Base-by-base conservation (phyloP, 2,797 vertebrate genomes). In the Xerus rutilus region DNA sequence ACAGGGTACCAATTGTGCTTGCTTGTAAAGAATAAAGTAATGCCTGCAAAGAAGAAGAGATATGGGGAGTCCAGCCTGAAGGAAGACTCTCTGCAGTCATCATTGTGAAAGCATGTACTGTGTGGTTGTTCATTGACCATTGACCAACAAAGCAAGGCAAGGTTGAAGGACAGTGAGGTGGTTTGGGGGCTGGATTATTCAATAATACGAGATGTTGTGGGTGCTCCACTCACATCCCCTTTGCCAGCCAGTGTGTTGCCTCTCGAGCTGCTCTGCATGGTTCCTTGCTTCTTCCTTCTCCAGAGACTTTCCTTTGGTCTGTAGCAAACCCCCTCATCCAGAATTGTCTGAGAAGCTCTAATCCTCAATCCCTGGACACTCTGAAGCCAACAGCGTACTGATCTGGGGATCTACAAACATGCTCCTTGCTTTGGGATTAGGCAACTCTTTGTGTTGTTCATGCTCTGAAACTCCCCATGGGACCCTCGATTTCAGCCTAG, bases 1-100 rank as follows among this genome's bases (percentile, higher is more conserved):
- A 82, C 54, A 93, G 45, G 2, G 6, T 70, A 86, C 81, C 5
- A 45, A 15, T 54, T 77, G 39, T 18, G 3, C 23, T 57, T 85
- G 54, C 8, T 86, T 92, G 4, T 85, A 43, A 81, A 87, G 39
- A 84, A 81, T 77, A 72, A 76, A 79, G 15, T 54, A 20, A 57
- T 28, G 4, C 9, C 84, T 89, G 89, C 54, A 20, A 96, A 43
- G 72, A 78, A 23, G 76, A 10, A 59, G 21, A 67, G 6, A 28
- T n/a, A n/a, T 69, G 18, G 28, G 28, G 3, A 12, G 0, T 83
- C 45, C n/a, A 35, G 1, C 18, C 4, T 18, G 5, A 54, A 25
- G 39, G 30, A 82, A 62, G 28, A 88, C 28, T 23, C 20, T 70
- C 20, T 64, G 20, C 43, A 49, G 39, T 73, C 7, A 39, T 32